phyloP scores from a whole-genome alignment of 2,888 invertebrate species.

The Cenopis cana region DNA sequence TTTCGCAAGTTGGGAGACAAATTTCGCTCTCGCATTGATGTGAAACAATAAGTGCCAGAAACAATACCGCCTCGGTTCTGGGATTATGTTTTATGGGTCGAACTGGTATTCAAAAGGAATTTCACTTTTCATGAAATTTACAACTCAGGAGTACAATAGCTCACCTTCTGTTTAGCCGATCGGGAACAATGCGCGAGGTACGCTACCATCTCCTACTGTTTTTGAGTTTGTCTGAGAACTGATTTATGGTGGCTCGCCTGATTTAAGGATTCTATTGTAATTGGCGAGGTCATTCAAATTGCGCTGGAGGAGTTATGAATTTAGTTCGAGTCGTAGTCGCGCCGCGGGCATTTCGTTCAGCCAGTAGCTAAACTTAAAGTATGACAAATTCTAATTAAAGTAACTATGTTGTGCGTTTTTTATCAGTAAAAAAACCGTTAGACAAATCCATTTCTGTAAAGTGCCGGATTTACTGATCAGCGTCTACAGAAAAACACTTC shows the following conservation, averaged over 20 bases:
- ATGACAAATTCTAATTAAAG: background rate
- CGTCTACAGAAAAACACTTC: too few relatives aligned
- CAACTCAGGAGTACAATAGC: slow-evolving; percentile 79
- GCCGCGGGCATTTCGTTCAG: slow-evolving; percentile 54
- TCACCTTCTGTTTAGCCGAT: slow-evolving; percentile 84
- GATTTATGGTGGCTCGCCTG: slow-evolving; percentile 77
- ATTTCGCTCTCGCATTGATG: slow-evolving; percentile 77
- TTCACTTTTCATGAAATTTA: slow-evolving; percentile 86
- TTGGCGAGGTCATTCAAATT: slow-evolving; percentile 72
- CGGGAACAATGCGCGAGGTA: slow-evolving; percentile 80
- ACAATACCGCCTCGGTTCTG: slow-evolving; percentile 78
- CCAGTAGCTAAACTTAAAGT: background rate
- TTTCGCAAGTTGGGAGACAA: slow-evolving; percentile 73
- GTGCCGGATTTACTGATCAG: too few relatives aligned
- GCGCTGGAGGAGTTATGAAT: slow-evolving; percentile 59
- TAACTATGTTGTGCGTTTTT: too few relatives aligned
- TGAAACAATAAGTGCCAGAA: slow-evolving; percentile 81
- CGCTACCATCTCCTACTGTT: slow-evolving; percentile 84
- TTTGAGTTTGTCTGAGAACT: slow-evolving; percentile 81
- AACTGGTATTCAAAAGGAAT: slow-evolving; percentile 83
- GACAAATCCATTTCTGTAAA: too few relatives aligned
- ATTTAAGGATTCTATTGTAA: slow-evolving; percentile 81
- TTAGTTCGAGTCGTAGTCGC: slow-evolving; percentile 68
- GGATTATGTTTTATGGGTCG: slow-evolving; percentile 79
- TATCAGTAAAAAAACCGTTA: too few relatives aligned